phyloP scores from a whole-genome alignment of 1,140 invertebrate species.

The Drosophila paulistorum region DNA sequence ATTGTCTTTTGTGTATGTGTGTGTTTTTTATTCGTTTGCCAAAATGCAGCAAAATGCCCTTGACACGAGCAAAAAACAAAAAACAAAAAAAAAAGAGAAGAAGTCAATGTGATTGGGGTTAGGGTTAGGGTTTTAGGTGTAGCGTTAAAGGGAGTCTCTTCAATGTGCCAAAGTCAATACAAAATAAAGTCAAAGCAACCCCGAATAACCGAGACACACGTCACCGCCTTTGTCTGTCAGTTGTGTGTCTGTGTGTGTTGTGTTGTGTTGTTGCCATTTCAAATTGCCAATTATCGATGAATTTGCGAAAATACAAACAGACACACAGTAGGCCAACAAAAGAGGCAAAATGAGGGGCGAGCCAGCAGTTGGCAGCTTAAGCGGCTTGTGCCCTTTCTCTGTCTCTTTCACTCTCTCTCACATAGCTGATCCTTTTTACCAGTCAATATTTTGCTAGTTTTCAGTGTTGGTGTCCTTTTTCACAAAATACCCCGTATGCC shows the following conservation, averaged over 20 bases:
- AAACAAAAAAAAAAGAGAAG: not conserved
- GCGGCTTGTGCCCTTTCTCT: slow-evolving; percentile 52
- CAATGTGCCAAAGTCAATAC: slow-evolving; percentile 67
- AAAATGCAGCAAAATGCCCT: slow-evolving; percentile 67
- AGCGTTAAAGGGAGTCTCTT: slow-evolving; percentile 15
- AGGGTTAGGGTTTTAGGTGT: slow-evolving; percentile 33
- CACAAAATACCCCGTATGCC: not conserved
- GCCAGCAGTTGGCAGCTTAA: slow-evolving; percentile 57
- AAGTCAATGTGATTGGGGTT: slow-evolving; percentile 8
- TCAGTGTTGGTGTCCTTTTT: slow-evolving; percentile 11
- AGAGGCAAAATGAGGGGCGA: slow-evolving; percentile 26
- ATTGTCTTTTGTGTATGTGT: slow-evolving; percentile 14
- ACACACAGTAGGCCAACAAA: slow-evolving; percentile 29
- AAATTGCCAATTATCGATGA: slow-evolving; percentile 80
- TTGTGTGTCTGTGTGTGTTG: not conserved
- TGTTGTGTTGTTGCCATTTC: slow-evolving; percentile 71
- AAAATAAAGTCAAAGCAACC: slow-evolving; percentile 67
- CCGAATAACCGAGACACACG: slow-evolving; percentile 23
- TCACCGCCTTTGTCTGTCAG: slow-evolving; percentile 42
- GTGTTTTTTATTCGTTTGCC: slow-evolving; percentile 7
- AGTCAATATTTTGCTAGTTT: slow-evolving; percentile 63
- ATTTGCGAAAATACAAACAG: slow-evolving; percentile 79
- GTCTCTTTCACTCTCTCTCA: slow-evolving; percentile 13
- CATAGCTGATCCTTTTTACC: slow-evolving; percentile 38
- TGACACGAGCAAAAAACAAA: slow-evolving; percentile 46